Evolutionary conservation across 2,888 invertebrate genomes (phyloP).

Genomic region (Leptinotarsa rubiginosa): DNA sequence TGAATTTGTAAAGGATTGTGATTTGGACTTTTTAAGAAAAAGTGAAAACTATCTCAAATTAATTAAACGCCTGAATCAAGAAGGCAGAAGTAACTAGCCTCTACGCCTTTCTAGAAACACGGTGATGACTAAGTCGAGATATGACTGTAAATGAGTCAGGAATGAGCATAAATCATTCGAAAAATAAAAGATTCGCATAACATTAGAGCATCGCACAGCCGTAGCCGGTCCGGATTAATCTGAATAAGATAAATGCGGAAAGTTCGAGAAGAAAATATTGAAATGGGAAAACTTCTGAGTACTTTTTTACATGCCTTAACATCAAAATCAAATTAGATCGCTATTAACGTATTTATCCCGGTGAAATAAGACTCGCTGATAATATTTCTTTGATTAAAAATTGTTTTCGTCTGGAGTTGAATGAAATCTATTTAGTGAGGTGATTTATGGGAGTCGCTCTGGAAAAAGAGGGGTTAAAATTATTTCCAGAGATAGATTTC

Average conservation of each 20-base stretch:
- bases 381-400: conserved; percentile 33
- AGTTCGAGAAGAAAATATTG: conserved; percentile 50
- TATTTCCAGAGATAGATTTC: not conserved
- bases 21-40: too few relatives aligned
- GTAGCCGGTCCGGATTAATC: conserved; percentile 38
- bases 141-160: conserved; percentile 37
- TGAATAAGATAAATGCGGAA: conserved; percentile 52
- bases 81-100: too few relatives aligned
- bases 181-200: conserved; percentile 47
- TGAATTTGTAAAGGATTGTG: too few relatives aligned
- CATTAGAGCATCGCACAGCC: conserved; percentile 33
- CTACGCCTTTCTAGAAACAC: conserved; percentile 27
- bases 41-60: too few relatives aligned
- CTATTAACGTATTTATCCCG: conserved; percentile 49
- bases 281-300: conserved; percentile 49
- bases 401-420: conserved; percentile 6
- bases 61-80: too few relatives aligned
- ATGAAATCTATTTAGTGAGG: not conserved
- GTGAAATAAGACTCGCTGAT: conserved; percentile 34
- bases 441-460: not conserved
- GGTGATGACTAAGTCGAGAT: conserved; percentile 33
- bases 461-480: not conserved
- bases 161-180: conserved; percentile 42
- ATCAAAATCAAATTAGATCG: conserved; percentile 47
- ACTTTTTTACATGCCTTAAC: conserved; percentile 44